Conservation (phyloP, 35 echinoderm and acorn worm genomes). For the Lytechinus variegatus region DNA sequence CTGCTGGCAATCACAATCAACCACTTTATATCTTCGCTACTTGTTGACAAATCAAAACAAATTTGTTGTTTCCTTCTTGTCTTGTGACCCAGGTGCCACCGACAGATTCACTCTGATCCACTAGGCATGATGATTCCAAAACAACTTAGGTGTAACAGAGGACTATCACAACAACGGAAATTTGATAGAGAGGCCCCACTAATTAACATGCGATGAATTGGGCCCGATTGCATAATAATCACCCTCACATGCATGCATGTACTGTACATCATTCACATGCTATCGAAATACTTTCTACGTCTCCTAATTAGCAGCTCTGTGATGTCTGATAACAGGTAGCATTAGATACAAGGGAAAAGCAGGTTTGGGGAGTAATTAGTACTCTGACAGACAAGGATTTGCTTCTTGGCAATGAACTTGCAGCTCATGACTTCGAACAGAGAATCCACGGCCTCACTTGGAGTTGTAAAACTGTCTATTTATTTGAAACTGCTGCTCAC, state of each 20-base stretch:
- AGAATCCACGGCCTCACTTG: not conserved
- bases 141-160: not conserved
- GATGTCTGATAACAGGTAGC: not conserved
- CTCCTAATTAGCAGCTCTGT: not conserved
- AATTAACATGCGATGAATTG: not conserved
- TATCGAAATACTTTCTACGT: not conserved
- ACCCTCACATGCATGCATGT: not conserved
- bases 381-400: not conserved
- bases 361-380: not conserved
- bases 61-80: not conserved
- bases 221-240: not conserved
- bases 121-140: not conserved
- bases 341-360: not conserved
- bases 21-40: not conserved
- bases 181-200: not conserved
- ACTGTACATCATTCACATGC: too few species aligned
- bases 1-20: not conserved
- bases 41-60: constrained; percentile 12
- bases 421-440: not conserved
- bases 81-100: not conserved
- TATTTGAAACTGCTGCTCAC: not conserved
- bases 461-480: not conserved
- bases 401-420: not conserved
- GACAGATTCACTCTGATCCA: not conserved
- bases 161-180: not conserved